Evolutionary conservation across 2,113 vertebrate genomes (phyloP).

Genomic region (Rhinichthys klamathensis): DNA sequence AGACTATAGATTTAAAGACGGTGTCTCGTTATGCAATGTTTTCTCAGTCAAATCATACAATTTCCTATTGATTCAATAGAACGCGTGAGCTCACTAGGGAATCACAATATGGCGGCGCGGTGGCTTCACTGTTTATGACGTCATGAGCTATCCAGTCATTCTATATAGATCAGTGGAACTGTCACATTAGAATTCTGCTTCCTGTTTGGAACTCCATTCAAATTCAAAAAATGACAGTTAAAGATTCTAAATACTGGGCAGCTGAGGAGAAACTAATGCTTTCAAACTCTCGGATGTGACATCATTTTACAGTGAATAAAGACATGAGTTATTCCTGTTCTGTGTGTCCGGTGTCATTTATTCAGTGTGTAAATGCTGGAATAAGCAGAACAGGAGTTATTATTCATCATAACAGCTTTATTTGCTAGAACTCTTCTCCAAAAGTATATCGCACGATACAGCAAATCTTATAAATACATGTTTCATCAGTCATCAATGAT

Average conservation of each 20-base stretch:
- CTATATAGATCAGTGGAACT: too few relatives aligned
- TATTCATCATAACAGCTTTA: constrained; percentile 65
- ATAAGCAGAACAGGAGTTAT: background rate
- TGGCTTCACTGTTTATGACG: too few relatives aligned
- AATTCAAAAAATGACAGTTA: background rate
- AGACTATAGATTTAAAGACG: too few relatives aligned
- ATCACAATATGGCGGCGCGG: too few relatives aligned
- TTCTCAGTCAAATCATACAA: too few relatives aligned
- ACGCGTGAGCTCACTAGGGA: too few relatives aligned
- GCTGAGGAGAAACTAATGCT: background rate
- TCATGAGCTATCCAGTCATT: too few relatives aligned
- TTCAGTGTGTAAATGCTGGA: background rate
- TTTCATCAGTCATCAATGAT: constrained; percentile 60
- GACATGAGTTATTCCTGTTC: constrained; percentile 1
- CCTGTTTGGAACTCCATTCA: background rate
- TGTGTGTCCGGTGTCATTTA: background rate
- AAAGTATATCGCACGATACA: constrained; percentile 74
- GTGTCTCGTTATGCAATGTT: too few relatives aligned
- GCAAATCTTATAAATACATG: constrained; percentile 67
- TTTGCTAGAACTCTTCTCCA: constrained; percentile 69
- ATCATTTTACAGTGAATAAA: background rate
- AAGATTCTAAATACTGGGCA: background rate
- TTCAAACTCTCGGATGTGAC: background rate
- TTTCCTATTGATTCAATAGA: too few relatives aligned
- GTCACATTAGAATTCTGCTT: background rate